Evolutionary conservation across 2,113 vertebrate genomes (phyloP), one percentile per base, ranked within the genome.

Genomic region (Pardalotus punctatus): DNA sequence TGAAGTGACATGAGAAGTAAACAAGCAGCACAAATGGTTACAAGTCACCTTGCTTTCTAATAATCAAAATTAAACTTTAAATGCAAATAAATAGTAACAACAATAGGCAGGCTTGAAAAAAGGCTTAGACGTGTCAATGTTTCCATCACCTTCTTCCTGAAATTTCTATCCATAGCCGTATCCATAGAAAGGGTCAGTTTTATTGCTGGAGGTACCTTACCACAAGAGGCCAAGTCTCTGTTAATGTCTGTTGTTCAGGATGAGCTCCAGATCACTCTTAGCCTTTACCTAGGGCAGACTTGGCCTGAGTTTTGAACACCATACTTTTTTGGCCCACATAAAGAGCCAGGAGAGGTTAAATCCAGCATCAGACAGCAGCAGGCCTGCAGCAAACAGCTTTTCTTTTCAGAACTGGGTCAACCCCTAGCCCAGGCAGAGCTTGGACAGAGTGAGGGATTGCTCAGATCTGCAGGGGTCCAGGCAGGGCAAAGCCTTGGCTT

Each of bases 321-420:
- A 0, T 60, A 6, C 57, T 45, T 90, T 74, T 57, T 16, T 80
- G 77, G 31, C 35, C 18, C 20, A 14, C 25, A n/a, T 13, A 62
- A 70, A 78, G 18, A 81, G 48, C 11, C 20, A 23, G 66, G 38
- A 71, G n/a, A 48, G n/a, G 15, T 57, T 51, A 79, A 71, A 81
- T 40, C 16, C 25, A 2, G 0, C 14, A 40, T 19, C 27, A 48
- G 17, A 27, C 79, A 78, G 35, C 29, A 70, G 31, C 0, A 0
- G 51, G 19, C 60, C 48, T 2, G 5, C 6, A 3, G n/a, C 22
- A 86, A 83, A 56, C 3, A 47, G 31, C 18, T 82, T 80, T 71
- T 20, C 38, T 53, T 48, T 61, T 33, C 56, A 74, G 42, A 23
- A 21, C 27, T 64, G 42, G 45, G 72, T 62, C 10, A 11, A 10